These are phyloP conservation scores for Dolichopus griseipennis DNA, from an alignment of 2,888 invertebrate genomes.

Conservation along the genomic window DNA sequence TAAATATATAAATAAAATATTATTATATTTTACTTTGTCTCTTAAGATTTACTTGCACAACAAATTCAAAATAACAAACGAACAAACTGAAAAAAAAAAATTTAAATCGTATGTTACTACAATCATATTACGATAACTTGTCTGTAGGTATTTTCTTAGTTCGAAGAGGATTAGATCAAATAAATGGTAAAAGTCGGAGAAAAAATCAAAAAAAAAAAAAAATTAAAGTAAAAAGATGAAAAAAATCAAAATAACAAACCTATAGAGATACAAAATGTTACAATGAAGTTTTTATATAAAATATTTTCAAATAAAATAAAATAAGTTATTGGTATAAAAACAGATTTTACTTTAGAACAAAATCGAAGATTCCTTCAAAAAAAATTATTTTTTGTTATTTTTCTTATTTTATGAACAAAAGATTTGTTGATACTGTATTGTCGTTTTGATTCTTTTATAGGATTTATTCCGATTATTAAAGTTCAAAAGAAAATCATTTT, in stretches of 20 bases:
- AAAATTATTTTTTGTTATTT: background rate
- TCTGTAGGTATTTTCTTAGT: background rate
- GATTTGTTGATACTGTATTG: background rate
- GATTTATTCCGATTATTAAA: constrained; percentile 20
- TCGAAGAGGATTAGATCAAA: background rate
- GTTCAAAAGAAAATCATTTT: constrained; percentile 17
- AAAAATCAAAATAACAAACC: background rate
- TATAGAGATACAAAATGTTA: background rate
- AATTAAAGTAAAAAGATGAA: background rate
- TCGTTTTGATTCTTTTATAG: constrained; percentile 8
- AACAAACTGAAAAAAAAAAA: no score
- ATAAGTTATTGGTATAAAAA: background rate
- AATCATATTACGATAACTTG: background rate
- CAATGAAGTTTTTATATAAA: background rate
- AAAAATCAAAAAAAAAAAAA: background rate
- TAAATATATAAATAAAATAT: no score
- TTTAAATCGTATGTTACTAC: no score
- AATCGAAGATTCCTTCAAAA: background rate
- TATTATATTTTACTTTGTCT: no score
- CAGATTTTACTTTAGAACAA: background rate
- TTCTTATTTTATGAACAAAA: background rate
- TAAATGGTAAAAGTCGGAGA: background rate
- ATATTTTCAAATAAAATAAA: background rate
- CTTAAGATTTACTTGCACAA: no score
- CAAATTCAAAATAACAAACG: no score